Evolutionary conservation across 2,797 vertebrate species (phyloP), one percentile per base, ranked within the genome.

Genomic region (Sebastes dallii): DNA sequence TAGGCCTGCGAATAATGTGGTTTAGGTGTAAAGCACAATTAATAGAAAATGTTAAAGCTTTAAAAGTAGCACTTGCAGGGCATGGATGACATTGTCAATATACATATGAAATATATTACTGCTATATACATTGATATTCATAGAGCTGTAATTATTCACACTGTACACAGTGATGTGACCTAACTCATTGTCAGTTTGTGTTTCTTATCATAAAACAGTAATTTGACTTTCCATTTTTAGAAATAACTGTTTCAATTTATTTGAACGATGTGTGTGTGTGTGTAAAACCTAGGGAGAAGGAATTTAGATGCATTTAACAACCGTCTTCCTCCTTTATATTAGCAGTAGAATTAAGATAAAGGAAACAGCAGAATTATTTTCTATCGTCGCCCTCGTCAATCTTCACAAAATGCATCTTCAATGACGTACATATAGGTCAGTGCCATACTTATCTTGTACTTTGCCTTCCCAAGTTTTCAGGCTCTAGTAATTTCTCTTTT

Each of bases 121-220:
- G n/a, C 8, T 87, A 85, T 92, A 54, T 91, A 91, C 80, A 90
- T 25, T 59, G 29, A 77, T 86, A 66, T 77, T 66, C 27, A 84
- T 69, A 82, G 68, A 82, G 69, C 59, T 83, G 24, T 84, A 72
- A 68, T 67, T 91, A 92, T 91, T 86, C 65, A 88, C 89, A 91
- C 72, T 88, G 56, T 90, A 86, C 86, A 87, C 68, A 84, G 30
- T 76, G 52, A 81, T 81, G 65, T 29, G 25, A 79, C 24, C 36
- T 36, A 60, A 85, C 30, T 75, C 55, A 61, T 27, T 68, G 69
- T 50, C 64, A 70, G 52, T 62, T 64, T 58, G 30, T 1, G 2
- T 69, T 56, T 75, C 62, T 62, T 52, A 18, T 32, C 54, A 61
- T 55, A 29, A 85, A 81, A 65, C 61, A 72, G 25, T 60, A 29